Percentiles rank a stretch among this genome's conserved stretches.
These are phyloP conservation scores for Azorinus chamasolen DNA, from an alignment of 2,888 invertebrate species.

Conservation along the genomic window DNA sequence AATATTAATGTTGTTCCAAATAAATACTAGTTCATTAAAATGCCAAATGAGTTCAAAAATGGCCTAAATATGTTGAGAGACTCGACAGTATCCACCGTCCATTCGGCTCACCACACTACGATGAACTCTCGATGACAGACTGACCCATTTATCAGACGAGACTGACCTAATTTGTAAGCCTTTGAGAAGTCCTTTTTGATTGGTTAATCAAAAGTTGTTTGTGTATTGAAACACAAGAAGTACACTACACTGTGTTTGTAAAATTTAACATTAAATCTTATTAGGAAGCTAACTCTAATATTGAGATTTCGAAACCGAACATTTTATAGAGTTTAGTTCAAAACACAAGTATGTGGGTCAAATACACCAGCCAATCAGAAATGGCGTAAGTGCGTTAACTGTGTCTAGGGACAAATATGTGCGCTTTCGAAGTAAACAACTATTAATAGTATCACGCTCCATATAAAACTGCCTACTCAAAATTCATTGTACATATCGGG, in stretches of 20 bases:
- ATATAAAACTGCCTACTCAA: slow-evolving; percentile 40
- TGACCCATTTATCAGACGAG: slow-evolving; percentile 75
- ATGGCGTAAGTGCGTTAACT: slow-evolving; percentile 2
- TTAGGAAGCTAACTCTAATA: too few species aligned
- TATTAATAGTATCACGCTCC: slow-evolving; percentile 60
- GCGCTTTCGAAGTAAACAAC: slow-evolving; percentile 63
- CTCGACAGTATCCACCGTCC: slow-evolving; percentile 5
- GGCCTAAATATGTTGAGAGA: slow-evolving; percentile 9
- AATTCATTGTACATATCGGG: neutral
- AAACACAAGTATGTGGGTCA: slow-evolving; percentile 48
- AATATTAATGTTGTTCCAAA: too few species aligned
- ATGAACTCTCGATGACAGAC: slow-evolving; percentile 77
- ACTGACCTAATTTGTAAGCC: slow-evolving; percentile 50
- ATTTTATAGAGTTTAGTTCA: too few species aligned
- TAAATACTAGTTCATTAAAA: neutral
- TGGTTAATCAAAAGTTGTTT: slow-evolving; percentile 61
- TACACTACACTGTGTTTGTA: neutral
- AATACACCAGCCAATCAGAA: slow-evolving; percentile 44
- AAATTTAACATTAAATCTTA: neutral
- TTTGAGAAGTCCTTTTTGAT: slow-evolving; percentile 40
- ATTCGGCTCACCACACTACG: slow-evolving; percentile 58
- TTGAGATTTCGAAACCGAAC: too few species aligned
- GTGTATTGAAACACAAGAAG: slow-evolving; percentile 10
- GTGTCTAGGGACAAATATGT: slow-evolving; percentile 57
- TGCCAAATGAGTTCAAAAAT: neutral